A percentile compares a stretch with the other conserved stretches of the same genome.
These are phyloP conservation scores for Sphenopsis melanotis DNA, from an alignment of 2,797 vertebrate genomes.

Conservation along the genomic window DNA sequence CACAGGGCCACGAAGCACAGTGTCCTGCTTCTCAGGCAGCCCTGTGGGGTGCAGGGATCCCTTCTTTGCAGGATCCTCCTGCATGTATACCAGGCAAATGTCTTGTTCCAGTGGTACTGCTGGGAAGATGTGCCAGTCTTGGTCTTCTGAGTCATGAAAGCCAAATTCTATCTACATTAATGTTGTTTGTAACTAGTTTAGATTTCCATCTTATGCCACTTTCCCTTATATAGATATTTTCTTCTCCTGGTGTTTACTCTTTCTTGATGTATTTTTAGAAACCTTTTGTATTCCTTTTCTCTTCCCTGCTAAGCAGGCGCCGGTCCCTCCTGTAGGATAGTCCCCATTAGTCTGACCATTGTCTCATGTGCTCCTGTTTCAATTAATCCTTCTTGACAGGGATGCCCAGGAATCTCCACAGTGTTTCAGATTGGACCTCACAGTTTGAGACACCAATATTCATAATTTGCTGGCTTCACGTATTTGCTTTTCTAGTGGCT, in stretches of 20 bases:
- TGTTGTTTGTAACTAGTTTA: not conserved
- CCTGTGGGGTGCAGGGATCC: rapidly evolving
- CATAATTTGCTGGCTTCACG: not conserved
- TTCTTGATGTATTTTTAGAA: slow-evolving; percentile 23
- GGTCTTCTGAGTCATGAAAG: not conserved
- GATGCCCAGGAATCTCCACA: not conserved
- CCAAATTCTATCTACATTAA: not conserved
- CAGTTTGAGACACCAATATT: not conserved
- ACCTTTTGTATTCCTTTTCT: not conserved
- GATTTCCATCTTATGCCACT: not conserved
- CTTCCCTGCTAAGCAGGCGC: not conserved
- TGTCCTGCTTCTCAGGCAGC: not conserved
- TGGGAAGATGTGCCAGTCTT: not conserved
- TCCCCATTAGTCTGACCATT: not conserved
- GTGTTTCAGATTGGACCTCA: not conserved
- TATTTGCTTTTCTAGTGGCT: not conserved
- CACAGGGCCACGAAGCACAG: rapidly evolving
- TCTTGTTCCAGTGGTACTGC: not conserved
- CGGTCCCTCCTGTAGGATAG: not conserved
- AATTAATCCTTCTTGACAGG: not conserved
- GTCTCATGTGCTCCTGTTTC: not conserved
- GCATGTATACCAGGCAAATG: not conserved
- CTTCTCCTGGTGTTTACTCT: not conserved
- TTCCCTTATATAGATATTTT: slow-evolving; percentile 25
- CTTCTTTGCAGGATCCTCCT: not conserved